Conservation (phyloP, 1,140 invertebrate species). For the Teleopsis dalmanni region DNA sequence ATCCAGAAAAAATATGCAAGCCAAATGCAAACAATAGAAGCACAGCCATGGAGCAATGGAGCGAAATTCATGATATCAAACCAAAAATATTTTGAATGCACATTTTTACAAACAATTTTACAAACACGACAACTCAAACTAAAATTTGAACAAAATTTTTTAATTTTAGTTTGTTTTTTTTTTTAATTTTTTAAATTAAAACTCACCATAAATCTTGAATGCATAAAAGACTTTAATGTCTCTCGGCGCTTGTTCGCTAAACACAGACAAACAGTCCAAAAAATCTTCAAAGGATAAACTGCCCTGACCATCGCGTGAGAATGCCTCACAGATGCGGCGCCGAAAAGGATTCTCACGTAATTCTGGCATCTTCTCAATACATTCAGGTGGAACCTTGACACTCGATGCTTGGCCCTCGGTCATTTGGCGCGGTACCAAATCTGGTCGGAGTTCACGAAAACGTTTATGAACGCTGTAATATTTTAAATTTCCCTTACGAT, state of each 20-base stretch:
- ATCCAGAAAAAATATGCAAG: background rate
- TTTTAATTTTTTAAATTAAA: slow-evolving; percentile 3
- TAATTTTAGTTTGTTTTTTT: too few species aligned
- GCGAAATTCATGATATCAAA: background rate
- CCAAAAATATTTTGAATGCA: too few species aligned
- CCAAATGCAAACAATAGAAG: background rate
- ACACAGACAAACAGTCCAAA: slow-evolving; percentile 92
- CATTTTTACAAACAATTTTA: too few species aligned
- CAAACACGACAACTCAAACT: too few species aligned
- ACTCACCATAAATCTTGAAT: slow-evolving; percentile 80
- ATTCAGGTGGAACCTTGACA: slow-evolving; percentile 69
- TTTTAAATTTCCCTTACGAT: too few species aligned
- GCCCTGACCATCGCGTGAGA: slow-evolving; percentile 78
- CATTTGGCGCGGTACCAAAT: slow-evolving; percentile 70
- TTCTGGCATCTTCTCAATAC: slow-evolving; percentile 80
- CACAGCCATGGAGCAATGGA: background rate
- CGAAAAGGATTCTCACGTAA: slow-evolving; percentile 95
- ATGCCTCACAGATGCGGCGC: slow-evolving; percentile 81
- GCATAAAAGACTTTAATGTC: slow-evolving; percentile 94
- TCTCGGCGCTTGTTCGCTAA: slow-evolving; percentile 87
- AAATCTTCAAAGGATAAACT: slow-evolving; percentile 96
- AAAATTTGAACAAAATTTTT: too few species aligned
- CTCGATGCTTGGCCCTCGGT: slow-evolving; percentile 69
- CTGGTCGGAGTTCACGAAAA: slow-evolving; percentile 75
- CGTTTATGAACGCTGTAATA: slow-evolving; percentile 78